These are phyloP conservation scores for Neodon shergylaensis DNA, from an alignment of 2,113 vertebrate species.

Conservation along the genomic window DNA sequence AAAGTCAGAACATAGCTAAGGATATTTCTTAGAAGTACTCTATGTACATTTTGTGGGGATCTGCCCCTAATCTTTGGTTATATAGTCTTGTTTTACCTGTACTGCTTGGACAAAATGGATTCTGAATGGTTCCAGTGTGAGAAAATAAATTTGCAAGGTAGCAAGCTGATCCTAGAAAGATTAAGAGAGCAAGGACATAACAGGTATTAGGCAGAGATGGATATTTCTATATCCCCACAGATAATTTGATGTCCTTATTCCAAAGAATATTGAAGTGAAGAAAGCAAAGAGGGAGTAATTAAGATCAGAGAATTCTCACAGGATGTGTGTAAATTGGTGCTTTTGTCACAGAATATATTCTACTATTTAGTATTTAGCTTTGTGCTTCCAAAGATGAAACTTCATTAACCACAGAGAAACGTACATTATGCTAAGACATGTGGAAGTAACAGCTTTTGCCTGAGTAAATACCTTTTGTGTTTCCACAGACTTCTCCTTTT, in stretches of 20 bases:
- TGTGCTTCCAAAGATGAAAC: conserved; percentile 62
- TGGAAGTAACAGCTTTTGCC: conserved; percentile 50
- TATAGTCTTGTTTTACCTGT: conserved; percentile 4
- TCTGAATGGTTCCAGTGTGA: background rate
- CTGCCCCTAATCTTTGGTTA: background rate
- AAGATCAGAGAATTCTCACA: conserved; percentile 35
- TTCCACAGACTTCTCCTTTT: conserved; percentile 47
- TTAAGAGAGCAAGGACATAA: background rate
- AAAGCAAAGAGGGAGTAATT: conserved; percentile 50
- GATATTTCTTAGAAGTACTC: background rate
- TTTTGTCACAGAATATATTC: conserved; percentile 28
- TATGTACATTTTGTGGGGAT: conserved; percentile 31
- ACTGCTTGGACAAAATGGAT: conserved; percentile 33
- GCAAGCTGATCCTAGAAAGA: conserved; percentile 19
- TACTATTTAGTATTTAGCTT: conserved; percentile 46
- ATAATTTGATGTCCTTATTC: conserved; percentile 29
- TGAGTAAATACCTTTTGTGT: conserved; percentile 49
- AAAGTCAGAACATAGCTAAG: background rate
- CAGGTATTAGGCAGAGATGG: background rate
- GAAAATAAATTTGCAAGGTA: conserved; percentile 15
- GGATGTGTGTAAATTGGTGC: conserved; percentile 8
- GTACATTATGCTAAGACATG: conserved; percentile 45
- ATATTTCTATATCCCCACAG: background rate
- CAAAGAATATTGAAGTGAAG: conserved; percentile 28
- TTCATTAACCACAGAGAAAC: conserved; percentile 45